Evolutionary conservation across 2,113 vertebrate species (phyloP), one percentile per base, ranked within the genome.

Genomic region (Sciurus niger): DNA sequence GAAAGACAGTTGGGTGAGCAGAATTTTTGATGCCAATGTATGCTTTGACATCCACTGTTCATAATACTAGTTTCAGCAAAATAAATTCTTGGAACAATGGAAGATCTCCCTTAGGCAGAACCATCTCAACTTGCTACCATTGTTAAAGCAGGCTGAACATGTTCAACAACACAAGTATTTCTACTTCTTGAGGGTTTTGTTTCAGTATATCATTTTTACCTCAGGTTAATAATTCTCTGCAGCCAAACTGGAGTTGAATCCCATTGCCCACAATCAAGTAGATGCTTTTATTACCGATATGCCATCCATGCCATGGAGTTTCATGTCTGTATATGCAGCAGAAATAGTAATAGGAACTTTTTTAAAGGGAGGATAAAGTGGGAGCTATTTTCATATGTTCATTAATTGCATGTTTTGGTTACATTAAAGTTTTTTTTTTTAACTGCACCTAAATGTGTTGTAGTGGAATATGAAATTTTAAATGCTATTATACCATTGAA

Each of bases 221-320:
- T 87, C 60, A 60, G 53, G 55, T 94, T 94, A 95, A 55, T 90
- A 97, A 89, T 95, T 78, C 32, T 91, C 84, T 37, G n/a, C 96
- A 97, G 89, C 46, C 63, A 5, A 84, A 46, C 48, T 89, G 37
- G 91, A 70, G 97, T 92, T 83, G 68, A 96, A 87, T 25, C 43
- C 60, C 74, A 84, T 63, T 63, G 83, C 79, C 1, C 93, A 37
- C 51, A 86, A 2, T 72, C 70, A 79, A 79, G 4, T 77, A n/a
- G 51, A 93, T 82, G 5, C 74, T 96, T 90, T 55, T 58, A 77
- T 18, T 72, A 46, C 37, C 68, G 89, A 76, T 51, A 95, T 43
- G 5, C 16, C 67, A 4, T 72, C 68, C 58, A 72, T 48, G 24
- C 20, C 79, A 28, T 53, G 63, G 77, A 73, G 25, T 43, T 48